Base-by-base conservation (phyloP, 1,140 invertebrate species). In the Drosophila ohnishii region DNA sequence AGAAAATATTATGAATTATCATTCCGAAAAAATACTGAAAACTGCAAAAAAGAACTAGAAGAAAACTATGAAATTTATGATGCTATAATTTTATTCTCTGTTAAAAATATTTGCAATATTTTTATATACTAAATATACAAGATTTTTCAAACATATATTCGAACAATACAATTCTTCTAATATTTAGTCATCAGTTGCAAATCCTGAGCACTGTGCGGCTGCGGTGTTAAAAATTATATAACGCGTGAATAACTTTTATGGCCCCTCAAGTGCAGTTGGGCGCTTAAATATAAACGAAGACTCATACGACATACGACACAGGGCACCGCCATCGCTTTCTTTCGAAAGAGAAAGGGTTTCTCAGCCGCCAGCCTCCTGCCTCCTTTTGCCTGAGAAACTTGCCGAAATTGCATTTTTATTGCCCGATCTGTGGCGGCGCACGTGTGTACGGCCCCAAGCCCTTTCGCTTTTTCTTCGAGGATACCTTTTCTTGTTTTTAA, bases 341-440 rank as follows among this genome's bases (percentile, higher is more conserved):
- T 88, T 90, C 34, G 77, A 90, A 90, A 90, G 87, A 90, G 86
- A 90, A 90, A 90, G 87, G 86, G 82, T 83, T 90, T 89, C 72
- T 39, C 40, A 40, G 8, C 32, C 16, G 25, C 35, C 25, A 32
- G 28, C n/a, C 65, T 53, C n/a, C 65, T 53, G 11, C 44, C 60
- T 64, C 53, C 35, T 67, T 57, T 51, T 42, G 57, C 65, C 56
- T 83, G 80, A 79, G 78, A 86, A 87, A 78, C 77, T 80, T 74
- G 80, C 59, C 76, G 76, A 87, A 82, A 88, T 88, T 84, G 84
- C 80, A 88, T 80, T 88, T 78, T 87, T 88, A 70, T 84, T 69
- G 57, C 63, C 53, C 40, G 57, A 87, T 79, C 83, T 78, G 51
- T 63, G 66, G 47, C 34, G 51, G 57, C 72, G 67, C 84, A 87